phyloP scores from a whole-genome alignment of 1,140 invertebrate genomes.

The Oryctes rhinoceros region DNA sequence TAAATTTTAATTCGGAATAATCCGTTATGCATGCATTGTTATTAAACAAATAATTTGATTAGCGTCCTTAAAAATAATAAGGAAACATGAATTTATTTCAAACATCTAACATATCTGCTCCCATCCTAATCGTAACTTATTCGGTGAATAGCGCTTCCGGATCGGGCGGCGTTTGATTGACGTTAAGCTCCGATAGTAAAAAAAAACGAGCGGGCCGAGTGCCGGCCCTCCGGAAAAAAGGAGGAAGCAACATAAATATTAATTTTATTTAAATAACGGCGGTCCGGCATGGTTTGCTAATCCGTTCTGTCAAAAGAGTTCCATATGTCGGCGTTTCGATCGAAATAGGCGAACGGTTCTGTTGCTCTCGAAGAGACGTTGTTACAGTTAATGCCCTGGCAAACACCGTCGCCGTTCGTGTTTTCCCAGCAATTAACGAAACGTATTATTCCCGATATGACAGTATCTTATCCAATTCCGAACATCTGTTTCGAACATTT shows the following conservation, averaged over 20 bases:
- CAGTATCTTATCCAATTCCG: slow-evolving; percentile 51
- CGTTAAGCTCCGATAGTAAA: background rate
- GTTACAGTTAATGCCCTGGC: slow-evolving; percentile 42
- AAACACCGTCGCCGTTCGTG: slow-evolving; percentile 29
- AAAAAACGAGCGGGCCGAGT: background rate
- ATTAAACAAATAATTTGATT: no score
- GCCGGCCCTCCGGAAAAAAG: background rate
- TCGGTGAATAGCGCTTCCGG: slow-evolving; percentile 5
- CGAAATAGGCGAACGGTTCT: slow-evolving; percentile 38
- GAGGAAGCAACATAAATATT: slow-evolving; percentile 27
- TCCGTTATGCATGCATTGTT: no score
- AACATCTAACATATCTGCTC: no score
- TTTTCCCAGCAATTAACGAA: slow-evolving; percentile 50
- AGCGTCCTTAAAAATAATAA: no score
- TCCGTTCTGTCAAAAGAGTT: slow-evolving; percentile 43
- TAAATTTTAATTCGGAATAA: no score
- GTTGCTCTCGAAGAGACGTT: slow-evolving; percentile 46
- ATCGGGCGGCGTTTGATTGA: slow-evolving; percentile 18
- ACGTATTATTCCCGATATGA: slow-evolving; percentile 46
- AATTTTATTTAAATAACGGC: slow-evolving; percentile 32
- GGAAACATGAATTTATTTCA: no score
- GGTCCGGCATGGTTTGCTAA: slow-evolving; percentile 13
- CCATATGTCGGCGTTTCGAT: slow-evolving; percentile 50
- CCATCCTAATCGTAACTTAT: background rate
- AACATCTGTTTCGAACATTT: slow-evolving; percentile 48